phyloP scores from a whole-genome alignment of 2,113 vertebrate genomes.

The Platycercus adscitus region DNA sequence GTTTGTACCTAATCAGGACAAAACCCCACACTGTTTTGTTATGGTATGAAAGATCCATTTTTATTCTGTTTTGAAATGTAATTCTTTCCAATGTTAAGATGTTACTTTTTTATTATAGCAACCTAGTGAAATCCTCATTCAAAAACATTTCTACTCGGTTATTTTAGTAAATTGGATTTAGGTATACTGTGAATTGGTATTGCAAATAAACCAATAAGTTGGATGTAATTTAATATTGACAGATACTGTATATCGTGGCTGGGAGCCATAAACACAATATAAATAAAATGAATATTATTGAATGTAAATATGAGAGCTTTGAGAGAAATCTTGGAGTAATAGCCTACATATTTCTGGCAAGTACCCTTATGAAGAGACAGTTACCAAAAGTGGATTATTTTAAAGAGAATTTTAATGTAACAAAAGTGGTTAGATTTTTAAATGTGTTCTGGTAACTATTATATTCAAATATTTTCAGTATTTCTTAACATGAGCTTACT shows the following conservation, averaged over 20 bases:
- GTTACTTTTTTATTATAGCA: neutral
- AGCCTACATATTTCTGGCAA: neutral
- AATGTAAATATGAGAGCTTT: neutral
- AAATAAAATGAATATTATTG: neutral
- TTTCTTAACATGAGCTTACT: neutral
- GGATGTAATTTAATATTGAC: neutral
- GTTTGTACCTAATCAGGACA: neutral
- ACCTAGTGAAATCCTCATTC: neutral
- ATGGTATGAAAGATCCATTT: neutral
- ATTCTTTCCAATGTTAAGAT: neutral
- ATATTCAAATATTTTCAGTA: neutral
- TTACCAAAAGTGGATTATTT: neutral
- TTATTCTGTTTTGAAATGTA: neutral
- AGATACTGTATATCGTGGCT: neutral
- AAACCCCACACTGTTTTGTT: neutral
- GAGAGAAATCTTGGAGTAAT: neutral
- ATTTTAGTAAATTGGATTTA: neutral
- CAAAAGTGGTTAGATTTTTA: neutral
- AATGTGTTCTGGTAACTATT: neutral
- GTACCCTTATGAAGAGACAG: neutral
- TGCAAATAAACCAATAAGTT: neutral
- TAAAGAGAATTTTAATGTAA: neutral
- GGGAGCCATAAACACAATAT: neutral
- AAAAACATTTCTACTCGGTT: neutral
- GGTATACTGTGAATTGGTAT: neutral